These are phyloP conservation scores for Idaea biselata DNA, from an alignment of 2,888 invertebrate genomes.

Conservation along the genomic window DNA sequence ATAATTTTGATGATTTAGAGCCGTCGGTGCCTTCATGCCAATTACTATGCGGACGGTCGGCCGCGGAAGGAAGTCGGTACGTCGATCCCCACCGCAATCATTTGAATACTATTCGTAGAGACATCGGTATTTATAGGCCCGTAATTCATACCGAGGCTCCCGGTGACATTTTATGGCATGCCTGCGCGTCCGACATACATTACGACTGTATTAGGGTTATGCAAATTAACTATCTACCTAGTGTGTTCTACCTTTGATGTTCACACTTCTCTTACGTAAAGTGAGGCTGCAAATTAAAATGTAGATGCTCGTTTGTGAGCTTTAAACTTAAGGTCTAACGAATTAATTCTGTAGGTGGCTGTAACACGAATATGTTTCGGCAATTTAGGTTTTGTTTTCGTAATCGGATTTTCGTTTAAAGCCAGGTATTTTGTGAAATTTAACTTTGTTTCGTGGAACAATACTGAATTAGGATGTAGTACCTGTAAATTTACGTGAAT, in stretches of 20 bases:
- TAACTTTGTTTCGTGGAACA: neutral
- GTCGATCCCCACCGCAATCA: constrained; percentile 74
- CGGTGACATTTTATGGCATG: constrained; percentile 69
- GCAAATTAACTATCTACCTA: constrained; percentile 53
- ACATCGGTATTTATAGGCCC: constrained; percentile 67
- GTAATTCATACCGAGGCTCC: constrained; percentile 62
- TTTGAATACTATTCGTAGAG: constrained; percentile 71
- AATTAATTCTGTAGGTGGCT: constrained; percentile 22
- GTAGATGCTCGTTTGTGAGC: constrained; percentile 15
- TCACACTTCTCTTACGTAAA: constrained; percentile 25
- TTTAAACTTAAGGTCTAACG: constrained; percentile 19
- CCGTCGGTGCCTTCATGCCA: constrained; percentile 59
- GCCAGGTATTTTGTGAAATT: constrained; percentile 15
- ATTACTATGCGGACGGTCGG: constrained; percentile 73
- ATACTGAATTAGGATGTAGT: neutral
- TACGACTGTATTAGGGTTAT: constrained; percentile 46
- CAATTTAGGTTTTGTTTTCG: constrained; percentile 21
- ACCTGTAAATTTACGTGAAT: neutral
- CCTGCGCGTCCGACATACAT: constrained; percentile 57
- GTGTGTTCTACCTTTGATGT: constrained; percentile 33
- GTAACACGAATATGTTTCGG: constrained; percentile 22
- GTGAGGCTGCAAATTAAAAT: constrained; percentile 19
- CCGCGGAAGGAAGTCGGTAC: constrained; percentile 72
- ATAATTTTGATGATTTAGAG: constrained; percentile 78
- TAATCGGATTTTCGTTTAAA: constrained; percentile 21